Conservation (phyloP, 2,113 vertebrate species). For the Laticauda colubrina region DNA sequence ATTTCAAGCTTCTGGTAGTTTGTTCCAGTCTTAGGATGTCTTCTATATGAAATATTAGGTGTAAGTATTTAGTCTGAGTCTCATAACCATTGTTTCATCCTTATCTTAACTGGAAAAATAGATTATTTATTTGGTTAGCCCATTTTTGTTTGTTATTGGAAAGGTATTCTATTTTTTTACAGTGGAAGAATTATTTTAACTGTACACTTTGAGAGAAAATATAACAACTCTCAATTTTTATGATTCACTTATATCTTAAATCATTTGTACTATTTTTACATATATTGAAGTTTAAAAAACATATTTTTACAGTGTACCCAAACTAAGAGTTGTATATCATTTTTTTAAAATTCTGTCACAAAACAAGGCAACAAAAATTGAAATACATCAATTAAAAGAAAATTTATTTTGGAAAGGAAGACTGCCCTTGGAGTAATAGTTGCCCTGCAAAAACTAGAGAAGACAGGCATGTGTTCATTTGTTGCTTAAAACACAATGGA, state of each 20-base stretch:
- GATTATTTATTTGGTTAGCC: not conserved
- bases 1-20: not conserved
- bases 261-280: not conserved
- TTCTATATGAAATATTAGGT: not conserved
- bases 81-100: not conserved
- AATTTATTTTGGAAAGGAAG: not conserved
- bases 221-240: not conserved
- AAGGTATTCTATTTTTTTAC: not conserved
- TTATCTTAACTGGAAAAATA: not conserved
- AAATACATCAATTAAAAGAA: not conserved
- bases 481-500: not conserved
- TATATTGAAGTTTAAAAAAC: not conserved
- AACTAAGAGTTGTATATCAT: not conserved
- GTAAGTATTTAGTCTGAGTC: not conserved
- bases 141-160: not conserved
- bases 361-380: not conserved
- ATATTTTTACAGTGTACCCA: not conserved
- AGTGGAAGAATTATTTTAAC: not conserved
- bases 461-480: not conserved
- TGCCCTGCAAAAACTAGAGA: not conserved
- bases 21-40: not conserved
- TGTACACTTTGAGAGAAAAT: not conserved
- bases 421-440: not conserved
- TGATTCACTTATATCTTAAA: not conserved
- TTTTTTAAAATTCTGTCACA: not conserved